Evolutionary conservation across 2,888 invertebrate genomes (phyloP), one percentile per base, ranked within the genome.

Genomic region (Hedychridium roseum): DNA sequence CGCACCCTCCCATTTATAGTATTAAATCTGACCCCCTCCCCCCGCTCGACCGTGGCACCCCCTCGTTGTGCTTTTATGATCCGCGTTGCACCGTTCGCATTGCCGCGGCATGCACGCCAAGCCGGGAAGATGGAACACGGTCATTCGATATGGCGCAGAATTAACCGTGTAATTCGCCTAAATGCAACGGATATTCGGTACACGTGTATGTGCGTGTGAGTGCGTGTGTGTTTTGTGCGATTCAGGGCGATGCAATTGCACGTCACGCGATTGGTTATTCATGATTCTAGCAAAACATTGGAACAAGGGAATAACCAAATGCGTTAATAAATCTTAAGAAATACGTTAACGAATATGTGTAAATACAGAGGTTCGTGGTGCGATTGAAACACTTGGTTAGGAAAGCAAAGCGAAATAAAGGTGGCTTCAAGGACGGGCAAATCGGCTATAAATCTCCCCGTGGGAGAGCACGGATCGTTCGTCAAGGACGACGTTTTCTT

Each of bases 1-100:
- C 70, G 54, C 73, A 69, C 74, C 73, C 64, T 68, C 60, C 62
- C 68, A 69, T 71, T 74, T 70, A 62, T 60, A 60, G 66, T 70
- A 74, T 73, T 72, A 72, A 74, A 73, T 73, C 69, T 71, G 69
- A 68, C 60, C 62, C 47, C 27, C 23, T 28, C 16, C 37, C 12
- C 15, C 9, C 34, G 15, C 34, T 9, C 12, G 14, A 11, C n/a
- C 34, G n/a, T 12, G 17, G 16, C 34, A 20, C 20, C 57, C 60
- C 60, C 51, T 31, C 60, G 64, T 57, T 60, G 50, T 62, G 57
- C 60, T 62, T 6, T 57, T 64, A 62, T 57, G 52, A 54, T 52
- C 45, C 39, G 28, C 31, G 57, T 28, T 42, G 43, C 39, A 15
- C 34, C 45, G 34, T 39, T 38, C 43, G 31, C 37, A 32, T 38